These are phyloP conservation scores for Psittacula cyanocephala DNA, from an alignment of 2,113 vertebrate species.

Conservation along the genomic window DNA sequence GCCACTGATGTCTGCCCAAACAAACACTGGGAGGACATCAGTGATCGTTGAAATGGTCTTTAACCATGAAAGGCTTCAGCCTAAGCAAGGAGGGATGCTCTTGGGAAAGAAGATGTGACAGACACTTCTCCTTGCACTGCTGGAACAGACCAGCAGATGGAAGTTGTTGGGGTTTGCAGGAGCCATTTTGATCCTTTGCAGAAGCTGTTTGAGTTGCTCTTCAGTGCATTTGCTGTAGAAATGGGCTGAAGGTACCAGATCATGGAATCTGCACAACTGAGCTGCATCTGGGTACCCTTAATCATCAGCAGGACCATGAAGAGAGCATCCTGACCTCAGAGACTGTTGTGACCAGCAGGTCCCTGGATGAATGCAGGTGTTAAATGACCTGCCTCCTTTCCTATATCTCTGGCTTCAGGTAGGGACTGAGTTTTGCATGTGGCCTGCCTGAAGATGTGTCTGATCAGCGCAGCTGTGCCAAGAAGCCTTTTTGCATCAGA, in stretches of 20 bases:
- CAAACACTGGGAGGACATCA: neutral
- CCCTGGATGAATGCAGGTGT: neutral
- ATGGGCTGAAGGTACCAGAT: neutral
- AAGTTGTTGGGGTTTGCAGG: neutral
- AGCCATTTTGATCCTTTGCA: neutral
- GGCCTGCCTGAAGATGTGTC: neutral
- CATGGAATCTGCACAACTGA: rapidly evolving
- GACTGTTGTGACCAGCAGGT: neutral
- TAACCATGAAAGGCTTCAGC: neutral
- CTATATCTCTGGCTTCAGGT: neutral
- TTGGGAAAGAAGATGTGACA: neutral
- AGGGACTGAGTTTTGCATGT: neutral
- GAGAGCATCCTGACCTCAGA: neutral
- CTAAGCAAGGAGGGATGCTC: neutral
- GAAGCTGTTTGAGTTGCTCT: neutral
- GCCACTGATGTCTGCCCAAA: neutral
- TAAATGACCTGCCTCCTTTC: neutral
- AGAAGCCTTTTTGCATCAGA: neutral
- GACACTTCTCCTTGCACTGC: neutral
- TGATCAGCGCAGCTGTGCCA: rapidly evolving
- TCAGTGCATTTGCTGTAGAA: rapidly evolving
- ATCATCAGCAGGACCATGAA: neutral
- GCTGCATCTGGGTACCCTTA: neutral
- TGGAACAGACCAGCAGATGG: neutral
- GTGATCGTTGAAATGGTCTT: neutral